These are phyloP conservation scores for Phengaris arion DNA, from an alignment of 2,888 invertebrate species.

Conservation along the genomic window DNA sequence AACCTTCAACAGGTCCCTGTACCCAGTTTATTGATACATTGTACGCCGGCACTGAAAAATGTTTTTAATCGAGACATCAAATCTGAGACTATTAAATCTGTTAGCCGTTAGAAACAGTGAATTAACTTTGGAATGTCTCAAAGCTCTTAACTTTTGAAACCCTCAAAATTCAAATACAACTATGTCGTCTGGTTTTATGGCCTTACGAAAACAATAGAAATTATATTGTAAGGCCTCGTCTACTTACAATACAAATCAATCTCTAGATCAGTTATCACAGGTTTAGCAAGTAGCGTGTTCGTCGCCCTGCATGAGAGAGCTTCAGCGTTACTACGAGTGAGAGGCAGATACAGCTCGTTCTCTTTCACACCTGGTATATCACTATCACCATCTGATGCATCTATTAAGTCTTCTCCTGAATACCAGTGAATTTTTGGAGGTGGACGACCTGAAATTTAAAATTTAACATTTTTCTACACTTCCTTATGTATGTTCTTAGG, in stretches of 20 bases:
- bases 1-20: conserved; percentile 58
- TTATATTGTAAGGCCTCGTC: no score
- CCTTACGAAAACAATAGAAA: not conserved
- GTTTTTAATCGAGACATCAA: not conserved
- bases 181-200: no score
- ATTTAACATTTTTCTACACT: not conserved
- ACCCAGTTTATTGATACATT: conserved; percentile 72
- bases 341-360: conserved; percentile 83
- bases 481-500: not conserved
- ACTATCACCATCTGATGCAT: conserved; percentile 83
- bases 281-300: conserved; percentile 85
- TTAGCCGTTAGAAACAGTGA: no score
- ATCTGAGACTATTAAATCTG: no score
- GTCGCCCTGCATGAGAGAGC: conserved; percentile 86
- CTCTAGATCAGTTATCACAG: conserved; percentile 82
- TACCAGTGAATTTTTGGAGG: conserved; percentile 88
- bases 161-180: no score
- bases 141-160: no score
- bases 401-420: conserved; percentile 85
- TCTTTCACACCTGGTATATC: conserved; percentile 83
- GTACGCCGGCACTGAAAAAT: conserved; percentile 61
- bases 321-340: conserved; percentile 84
- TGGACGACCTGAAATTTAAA: conserved; percentile 81
- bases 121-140: no score
- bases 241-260: conserved; percentile 87